Conservation (phyloP, 2,113 vertebrate species). For the Nothobranchius kuhntae region DNA sequence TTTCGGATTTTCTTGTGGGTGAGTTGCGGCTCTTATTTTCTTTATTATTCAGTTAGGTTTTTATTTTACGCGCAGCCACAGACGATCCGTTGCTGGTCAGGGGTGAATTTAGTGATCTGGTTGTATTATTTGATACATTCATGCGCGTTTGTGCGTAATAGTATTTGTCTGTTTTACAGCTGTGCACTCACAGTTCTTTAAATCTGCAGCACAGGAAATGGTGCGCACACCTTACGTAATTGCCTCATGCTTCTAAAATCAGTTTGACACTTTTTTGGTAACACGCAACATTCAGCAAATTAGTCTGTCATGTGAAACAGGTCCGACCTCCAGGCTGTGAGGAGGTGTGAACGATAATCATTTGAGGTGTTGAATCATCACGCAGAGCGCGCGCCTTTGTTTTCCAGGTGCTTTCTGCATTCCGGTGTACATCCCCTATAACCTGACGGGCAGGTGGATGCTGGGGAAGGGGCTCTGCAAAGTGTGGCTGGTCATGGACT, state of each 20-base stretch:
- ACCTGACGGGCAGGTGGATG: conserved; percentile 78
- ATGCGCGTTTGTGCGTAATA: conserved; percentile 1
- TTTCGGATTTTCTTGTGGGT: conserved; percentile 95
- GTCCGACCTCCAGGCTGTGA: conserved; percentile 8
- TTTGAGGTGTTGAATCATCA: conserved; percentile 24
- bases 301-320: conserved; percentile 4
- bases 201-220: conserved; percentile 5
- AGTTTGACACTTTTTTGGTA: background rate
- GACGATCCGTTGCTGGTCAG: background rate
- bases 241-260: conserved; percentile 3
- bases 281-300: background rate
- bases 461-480: conserved; percentile 83
- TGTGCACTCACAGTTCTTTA: no score
- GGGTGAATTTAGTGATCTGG: background rate
- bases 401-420: conserved; percentile 85
- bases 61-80: background rate
- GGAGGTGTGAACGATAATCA: conserved; percentile 11
- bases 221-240: background rate
- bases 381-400: conserved; percentile 18
- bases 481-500: conserved; percentile 87
- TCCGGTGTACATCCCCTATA: conserved; percentile 87
- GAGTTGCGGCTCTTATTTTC: conserved; percentile 65
- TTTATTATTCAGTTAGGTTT: conserved; percentile 15
- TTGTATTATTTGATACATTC: background rate
- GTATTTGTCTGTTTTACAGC: no score